Evolutionary conservation across 2,797 vertebrate genomes (phyloP).

Genomic region (Clarias fuscus): DNA sequence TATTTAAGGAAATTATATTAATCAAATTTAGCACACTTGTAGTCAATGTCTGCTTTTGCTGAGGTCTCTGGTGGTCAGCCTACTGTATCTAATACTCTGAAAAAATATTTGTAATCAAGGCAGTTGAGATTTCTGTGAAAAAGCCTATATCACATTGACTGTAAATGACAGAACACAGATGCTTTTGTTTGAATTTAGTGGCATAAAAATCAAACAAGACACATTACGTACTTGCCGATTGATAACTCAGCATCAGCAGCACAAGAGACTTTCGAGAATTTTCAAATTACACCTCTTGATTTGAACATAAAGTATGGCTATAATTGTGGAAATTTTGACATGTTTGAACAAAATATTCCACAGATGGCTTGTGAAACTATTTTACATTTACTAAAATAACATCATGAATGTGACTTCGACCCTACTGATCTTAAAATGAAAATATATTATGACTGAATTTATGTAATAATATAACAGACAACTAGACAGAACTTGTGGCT

Average conservation of each 20-base stretch:
- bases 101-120: not conserved
- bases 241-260: not conserved
- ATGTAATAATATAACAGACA: not conserved
- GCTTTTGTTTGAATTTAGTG: not conserved
- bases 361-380: not conserved
- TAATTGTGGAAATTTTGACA: not conserved
- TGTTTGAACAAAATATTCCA: not conserved
- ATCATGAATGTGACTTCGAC: not conserved
- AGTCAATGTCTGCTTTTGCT: not conserved
- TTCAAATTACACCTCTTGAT: not conserved
- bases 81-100: not conserved
- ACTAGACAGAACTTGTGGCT: not conserved
- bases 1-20: not conserved
- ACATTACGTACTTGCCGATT: not conserved
- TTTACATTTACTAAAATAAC: not conserved
- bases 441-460: not conserved
- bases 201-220: constrained; percentile 3
- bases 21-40: not conserved
- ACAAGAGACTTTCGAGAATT: not conserved
- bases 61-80: not conserved
- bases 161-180: not conserved
- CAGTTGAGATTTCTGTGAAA: not conserved
- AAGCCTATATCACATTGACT: not conserved
- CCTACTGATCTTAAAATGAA: not conserved
- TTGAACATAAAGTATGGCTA: not conserved